Conservation (phyloP, 2,888 invertebrate species). For the Drosophila rubida region DNA sequence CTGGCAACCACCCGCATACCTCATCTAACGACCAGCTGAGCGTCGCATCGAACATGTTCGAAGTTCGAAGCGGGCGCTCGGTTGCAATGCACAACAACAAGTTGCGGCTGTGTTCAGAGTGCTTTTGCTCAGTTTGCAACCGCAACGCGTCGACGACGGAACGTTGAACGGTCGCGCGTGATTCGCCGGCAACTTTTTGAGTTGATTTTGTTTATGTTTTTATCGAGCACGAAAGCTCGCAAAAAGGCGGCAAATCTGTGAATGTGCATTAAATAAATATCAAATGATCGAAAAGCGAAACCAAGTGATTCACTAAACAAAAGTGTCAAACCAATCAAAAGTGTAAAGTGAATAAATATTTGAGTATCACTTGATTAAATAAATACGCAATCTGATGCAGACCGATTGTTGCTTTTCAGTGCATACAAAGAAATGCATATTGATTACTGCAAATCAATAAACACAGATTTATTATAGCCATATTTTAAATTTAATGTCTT, state of each 20-base stretch:
- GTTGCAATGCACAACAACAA: conserved; percentile 6
- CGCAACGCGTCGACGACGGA: conserved; percentile 43
- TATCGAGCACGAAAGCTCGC: conserved; percentile 21
- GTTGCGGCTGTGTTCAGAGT: neutral
- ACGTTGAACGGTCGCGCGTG: conserved; percentile 21
- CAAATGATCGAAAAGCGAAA: neutral
- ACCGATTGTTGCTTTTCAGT: neutral
- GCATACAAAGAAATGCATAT: neutral
- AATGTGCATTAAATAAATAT: conserved; percentile 19
- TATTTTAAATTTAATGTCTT: neutral
- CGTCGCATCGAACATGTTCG: conserved; percentile 6
- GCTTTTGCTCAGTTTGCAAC: conserved; percentile 36
- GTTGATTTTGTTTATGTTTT: conserved; percentile 59
- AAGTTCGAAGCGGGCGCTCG: neutral
- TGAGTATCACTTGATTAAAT: conserved; percentile 1
- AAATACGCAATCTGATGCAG: too few species aligned
- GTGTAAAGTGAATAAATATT: conserved; percentile 19
- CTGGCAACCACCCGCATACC: conserved; percentile 22
- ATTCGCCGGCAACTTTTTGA: conserved; percentile 41
- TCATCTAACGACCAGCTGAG: conserved; percentile 14
- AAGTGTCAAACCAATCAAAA: conserved; percentile 22
- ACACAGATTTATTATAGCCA: too few species aligned
- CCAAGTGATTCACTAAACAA: neutral
- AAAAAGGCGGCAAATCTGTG: conserved; percentile 59
- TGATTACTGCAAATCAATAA: neutral